phyloP scores from a whole-genome alignment of 2,113 vertebrate genomes.

The Platysternon megacephalum region DNA sequence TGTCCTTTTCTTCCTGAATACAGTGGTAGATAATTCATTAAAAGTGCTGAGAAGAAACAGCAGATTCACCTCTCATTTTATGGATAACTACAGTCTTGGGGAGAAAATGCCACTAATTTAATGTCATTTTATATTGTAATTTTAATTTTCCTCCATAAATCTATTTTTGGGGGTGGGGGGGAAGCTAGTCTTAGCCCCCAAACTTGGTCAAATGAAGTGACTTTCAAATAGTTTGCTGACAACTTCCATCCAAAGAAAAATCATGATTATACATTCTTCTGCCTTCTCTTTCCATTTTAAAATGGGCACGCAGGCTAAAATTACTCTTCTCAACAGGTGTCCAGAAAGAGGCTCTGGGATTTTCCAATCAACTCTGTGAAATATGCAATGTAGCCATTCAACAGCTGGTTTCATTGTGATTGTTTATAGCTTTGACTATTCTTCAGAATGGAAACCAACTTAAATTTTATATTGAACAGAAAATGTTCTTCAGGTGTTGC shows the following conservation, averaged over 20 bases:
- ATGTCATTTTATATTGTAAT: not conserved
- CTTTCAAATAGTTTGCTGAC: not conserved
- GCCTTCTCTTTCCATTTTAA: conserved; percentile 63
- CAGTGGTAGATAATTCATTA: not conserved
- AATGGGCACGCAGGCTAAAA: conserved; percentile 60
- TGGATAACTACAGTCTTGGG: not conserved
- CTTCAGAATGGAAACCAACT: conserved; percentile 45
- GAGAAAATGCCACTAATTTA: not conserved
- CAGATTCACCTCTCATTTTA: not conserved
- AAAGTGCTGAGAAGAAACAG: not conserved
- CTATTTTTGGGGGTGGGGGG: not conserved
- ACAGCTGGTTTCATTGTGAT: conserved; percentile 53
- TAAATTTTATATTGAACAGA: conserved; percentile 9
- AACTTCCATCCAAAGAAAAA: not conserved
- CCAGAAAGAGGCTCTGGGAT: conserved; percentile 48
- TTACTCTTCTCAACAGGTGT: conserved; percentile 70
- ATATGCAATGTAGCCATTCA: conserved; percentile 56
- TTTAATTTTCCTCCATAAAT: not conserved
- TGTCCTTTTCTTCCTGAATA: not conserved
- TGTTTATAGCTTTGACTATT: conserved; percentile 1
- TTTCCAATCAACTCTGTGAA: conserved; percentile 70
- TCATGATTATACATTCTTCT: conserved; percentile 44
- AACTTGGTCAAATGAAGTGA: not conserved
- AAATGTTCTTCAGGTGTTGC: conserved; percentile 7
- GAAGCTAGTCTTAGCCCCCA: not conserved